Evolutionary conservation across 2,113 vertebrate genomes (phyloP), one percentile per base, ranked within the genome.

Genomic region (Pangasianodon hypophthalmus): DNA sequence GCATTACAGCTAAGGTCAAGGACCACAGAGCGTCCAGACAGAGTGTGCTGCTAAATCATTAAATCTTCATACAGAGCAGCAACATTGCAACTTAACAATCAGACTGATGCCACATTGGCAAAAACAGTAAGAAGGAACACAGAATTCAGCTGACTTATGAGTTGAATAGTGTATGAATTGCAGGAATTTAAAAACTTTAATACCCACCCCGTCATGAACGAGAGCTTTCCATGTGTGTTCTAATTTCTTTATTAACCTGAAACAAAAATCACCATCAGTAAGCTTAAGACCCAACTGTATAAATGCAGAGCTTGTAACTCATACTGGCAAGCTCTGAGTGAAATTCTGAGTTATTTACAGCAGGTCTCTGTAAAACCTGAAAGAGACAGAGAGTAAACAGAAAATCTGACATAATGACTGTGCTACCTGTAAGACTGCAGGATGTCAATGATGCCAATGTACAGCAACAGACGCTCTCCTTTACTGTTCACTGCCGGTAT

Each of bases 161-260:
- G 2, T 64, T 50, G 6, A 50, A 69, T 10, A 69, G 64, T 86
- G 18, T 54, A 71, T 71, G 19, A 37, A 73, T 14, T 41, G 67
- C 19, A 87, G 21, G 7, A 82, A 14, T 52, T 18, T 26, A n/a
- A 87, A 62, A 46, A 69, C 46, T 14, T 41, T 4, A 21, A 88
- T 87, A 95, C 98, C 97, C 93, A 99, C 98, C 96, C 98, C 98
- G 0, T 99, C 98, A 0, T 99, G 98, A 90, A 99, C 98, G 6
- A 99, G 95, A 90, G 98, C 98, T 93, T 99, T 99, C 98, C 98
- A 99, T 37, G 98, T 99, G 89, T 99, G 98, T 80, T 99, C 98
- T 84, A 99, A 91, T 93, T 99, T 99, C 96, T 99, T 99, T 95
- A 99, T 99, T 93, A 99, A 96, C 94, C 98, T 99, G 93, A 79